Percentiles rank a stretch among this genome's conserved stretches.
phyloP scores from a whole-genome alignment of 1,140 invertebrate genomes.

The Armadillidium nasatum region DNA sequence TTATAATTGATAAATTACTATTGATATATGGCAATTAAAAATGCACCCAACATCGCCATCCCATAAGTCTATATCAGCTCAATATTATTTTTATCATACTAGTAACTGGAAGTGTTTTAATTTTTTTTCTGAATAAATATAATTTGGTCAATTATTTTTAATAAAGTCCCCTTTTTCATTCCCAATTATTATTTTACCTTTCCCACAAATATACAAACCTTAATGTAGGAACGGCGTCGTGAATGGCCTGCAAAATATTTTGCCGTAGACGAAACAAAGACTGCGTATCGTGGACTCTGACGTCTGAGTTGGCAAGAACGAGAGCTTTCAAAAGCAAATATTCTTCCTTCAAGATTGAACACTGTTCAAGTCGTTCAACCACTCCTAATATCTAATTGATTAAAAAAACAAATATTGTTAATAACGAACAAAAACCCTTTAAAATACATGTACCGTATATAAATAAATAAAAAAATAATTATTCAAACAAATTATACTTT shows the following conservation, averaged over 20 bases:
- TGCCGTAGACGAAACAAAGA: conserved; percentile 81
- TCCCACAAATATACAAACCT: conserved; percentile 57
- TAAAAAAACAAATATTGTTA: too few species aligned
- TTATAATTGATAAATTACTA: too few species aligned
- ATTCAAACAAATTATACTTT: conserved; percentile 9
- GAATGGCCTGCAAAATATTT: conserved; percentile 73
- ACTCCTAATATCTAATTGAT: conserved; percentile 68
- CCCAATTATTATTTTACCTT: background rate
- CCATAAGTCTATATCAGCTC: too few species aligned
- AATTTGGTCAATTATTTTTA: background rate
- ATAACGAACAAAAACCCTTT: too few species aligned
- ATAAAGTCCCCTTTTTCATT: background rate
- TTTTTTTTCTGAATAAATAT: too few species aligned
- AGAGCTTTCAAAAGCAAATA: conserved; percentile 89
- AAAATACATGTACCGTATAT: too few species aligned
- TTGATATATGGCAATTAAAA: too few species aligned
- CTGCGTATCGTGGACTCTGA: conserved; percentile 75
- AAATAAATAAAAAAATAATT: too few species aligned
- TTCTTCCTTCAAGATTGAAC: conserved; percentile 80
- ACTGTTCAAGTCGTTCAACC: conserved; percentile 74
- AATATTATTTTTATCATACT: too few species aligned
- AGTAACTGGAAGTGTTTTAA: too few species aligned
- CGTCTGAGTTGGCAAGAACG: conserved; percentile 86
- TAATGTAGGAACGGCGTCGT: conserved; percentile 75
- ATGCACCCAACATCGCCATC: too few species aligned